These are phyloP conservation scores for Drosophila prostipennis DNA, from an alignment of 2,888 invertebrate species.

Conservation along the genomic window DNA sequence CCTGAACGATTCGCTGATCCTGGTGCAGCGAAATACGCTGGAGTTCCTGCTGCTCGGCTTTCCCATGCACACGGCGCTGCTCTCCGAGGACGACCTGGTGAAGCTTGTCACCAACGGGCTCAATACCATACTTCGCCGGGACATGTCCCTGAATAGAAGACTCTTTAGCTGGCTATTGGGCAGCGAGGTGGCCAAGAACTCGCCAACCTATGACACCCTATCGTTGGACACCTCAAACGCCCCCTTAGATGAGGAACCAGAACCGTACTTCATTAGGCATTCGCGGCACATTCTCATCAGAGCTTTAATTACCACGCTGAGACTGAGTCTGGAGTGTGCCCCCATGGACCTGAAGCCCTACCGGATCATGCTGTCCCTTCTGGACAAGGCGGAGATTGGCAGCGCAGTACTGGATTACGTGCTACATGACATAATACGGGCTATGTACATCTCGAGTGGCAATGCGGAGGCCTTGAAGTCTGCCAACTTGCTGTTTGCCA, in stretches of 20 bases:
- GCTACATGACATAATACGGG: constrained; percentile 90
- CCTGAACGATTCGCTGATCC: constrained; percentile 90
- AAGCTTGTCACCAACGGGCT: constrained; percentile 90
- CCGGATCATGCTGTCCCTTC: constrained; percentile 91
- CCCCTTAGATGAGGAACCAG: constrained; percentile 51
- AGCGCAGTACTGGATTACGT: constrained; percentile 91
- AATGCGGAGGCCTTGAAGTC: constrained; percentile 91
- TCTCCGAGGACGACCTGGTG: constrained; percentile 88
- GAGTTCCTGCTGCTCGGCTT: constrained; percentile 93
- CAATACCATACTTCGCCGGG: constrained; percentile 90
- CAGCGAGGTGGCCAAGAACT: constrained; percentile 87
- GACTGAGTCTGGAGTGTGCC: constrained; percentile 85
- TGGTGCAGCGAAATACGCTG: constrained; percentile 93
- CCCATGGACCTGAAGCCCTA: constrained; percentile 89
- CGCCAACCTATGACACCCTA: constrained; percentile 78
- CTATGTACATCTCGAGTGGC: constrained; percentile 86
- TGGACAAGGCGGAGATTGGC: constrained; percentile 95
- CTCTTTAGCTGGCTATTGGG: constrained; percentile 94
- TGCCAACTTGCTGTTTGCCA: constrained; percentile 92
- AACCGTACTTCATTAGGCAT: constrained; percentile 88
- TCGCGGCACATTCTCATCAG: constrained; percentile 88
- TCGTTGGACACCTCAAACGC: constrained; percentile 61
- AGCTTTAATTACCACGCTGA: constrained; percentile 87
- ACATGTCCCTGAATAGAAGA: constrained; percentile 95
- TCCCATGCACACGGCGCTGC: constrained; percentile 92